Conservation (phyloP, 1,140 invertebrate species). For the Rhagoletis pomonella region DNA sequence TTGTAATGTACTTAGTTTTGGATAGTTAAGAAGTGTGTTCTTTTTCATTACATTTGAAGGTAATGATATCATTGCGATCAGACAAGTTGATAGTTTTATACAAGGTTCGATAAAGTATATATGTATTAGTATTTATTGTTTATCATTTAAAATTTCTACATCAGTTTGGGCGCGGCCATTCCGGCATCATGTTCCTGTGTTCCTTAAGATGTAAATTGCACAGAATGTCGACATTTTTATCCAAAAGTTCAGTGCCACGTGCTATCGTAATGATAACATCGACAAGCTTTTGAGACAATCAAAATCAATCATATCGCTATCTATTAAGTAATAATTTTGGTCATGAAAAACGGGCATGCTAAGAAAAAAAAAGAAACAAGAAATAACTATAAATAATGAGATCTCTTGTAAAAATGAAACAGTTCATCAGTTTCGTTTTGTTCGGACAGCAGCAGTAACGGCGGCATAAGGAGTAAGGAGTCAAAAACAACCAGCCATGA, state of each 20-base stretch:
- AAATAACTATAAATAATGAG: slow-evolving; percentile 67
- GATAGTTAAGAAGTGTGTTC: no score
- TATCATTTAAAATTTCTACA: not conserved
- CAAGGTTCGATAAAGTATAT: no score
- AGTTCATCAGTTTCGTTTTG: slow-evolving; percentile 65
- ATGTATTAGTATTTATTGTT: not conserved
- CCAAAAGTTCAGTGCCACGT: not conserved
- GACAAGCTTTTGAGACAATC: not conserved
- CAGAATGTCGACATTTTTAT: not conserved
- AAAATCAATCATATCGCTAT: slow-evolving; percentile 44
- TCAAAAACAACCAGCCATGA: not conserved
- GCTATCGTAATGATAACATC: not conserved
- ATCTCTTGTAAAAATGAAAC: slow-evolving; percentile 54
- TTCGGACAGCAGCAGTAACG: slow-evolving; percentile 60
- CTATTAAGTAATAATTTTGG: slow-evolving; percentile 17
- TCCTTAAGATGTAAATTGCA: not conserved
- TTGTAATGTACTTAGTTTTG: no score
- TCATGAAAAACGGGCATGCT: not conserved
- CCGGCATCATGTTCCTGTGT: not conserved
- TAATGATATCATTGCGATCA: no score
- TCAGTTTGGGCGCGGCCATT: not conserved
- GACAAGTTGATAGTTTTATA: no score
- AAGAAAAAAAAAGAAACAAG: slow-evolving; percentile 46
- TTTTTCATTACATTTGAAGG: no score
- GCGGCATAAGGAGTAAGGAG: not conserved